A percentile compares a stretch with the other conserved stretches of the same genome.
Conservation (phyloP, 2,113 vertebrate species). For the Gymnorhina tibicen region DNA sequence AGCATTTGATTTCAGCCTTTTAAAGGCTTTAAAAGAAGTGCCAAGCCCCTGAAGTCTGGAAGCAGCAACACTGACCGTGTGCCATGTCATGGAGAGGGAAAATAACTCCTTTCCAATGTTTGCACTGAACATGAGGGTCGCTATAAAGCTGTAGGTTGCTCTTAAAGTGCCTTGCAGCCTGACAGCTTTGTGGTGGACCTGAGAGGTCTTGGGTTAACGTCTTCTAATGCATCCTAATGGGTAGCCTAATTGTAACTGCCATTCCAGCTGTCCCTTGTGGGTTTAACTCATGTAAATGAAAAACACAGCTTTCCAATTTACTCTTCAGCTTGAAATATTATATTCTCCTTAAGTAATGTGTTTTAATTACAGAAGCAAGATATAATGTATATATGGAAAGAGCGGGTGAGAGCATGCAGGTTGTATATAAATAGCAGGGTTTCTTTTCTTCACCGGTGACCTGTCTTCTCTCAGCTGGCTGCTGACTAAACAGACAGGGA, state of each 20-base stretch:
- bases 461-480: not conserved
- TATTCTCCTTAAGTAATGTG: constrained; percentile 13
- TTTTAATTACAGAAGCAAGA: constrained; percentile 58
- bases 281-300: constrained; percentile 60
- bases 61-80: not conserved
- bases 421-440: not conserved
- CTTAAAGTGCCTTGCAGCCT: constrained; percentile 21
- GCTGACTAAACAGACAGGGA: not conserved
- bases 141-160: constrained; percentile 29
- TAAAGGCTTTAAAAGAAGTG: constrained; percentile 8
- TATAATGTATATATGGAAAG: not conserved
- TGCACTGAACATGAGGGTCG: constrained; percentile 19
- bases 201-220: constrained; percentile 67
- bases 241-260: constrained; percentile 61
- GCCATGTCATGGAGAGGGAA: not conserved
- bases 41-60: not conserved
- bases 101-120: not conserved
- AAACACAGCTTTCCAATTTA: constrained; percentile 56
- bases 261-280: constrained; percentile 56
- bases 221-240: constrained; percentile 65
- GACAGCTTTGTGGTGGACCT: constrained; percentile 37
- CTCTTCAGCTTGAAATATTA: constrained; percentile 40
- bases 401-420: not conserved
- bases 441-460: not conserved
- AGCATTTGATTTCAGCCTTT: not conserved